A percentile compares a stretch with the other conserved stretches of the same genome.
Evolutionary conservation across 23 tunicate species (phyloP).

Genomic region (Clavelina lepadiformis): DNA sequence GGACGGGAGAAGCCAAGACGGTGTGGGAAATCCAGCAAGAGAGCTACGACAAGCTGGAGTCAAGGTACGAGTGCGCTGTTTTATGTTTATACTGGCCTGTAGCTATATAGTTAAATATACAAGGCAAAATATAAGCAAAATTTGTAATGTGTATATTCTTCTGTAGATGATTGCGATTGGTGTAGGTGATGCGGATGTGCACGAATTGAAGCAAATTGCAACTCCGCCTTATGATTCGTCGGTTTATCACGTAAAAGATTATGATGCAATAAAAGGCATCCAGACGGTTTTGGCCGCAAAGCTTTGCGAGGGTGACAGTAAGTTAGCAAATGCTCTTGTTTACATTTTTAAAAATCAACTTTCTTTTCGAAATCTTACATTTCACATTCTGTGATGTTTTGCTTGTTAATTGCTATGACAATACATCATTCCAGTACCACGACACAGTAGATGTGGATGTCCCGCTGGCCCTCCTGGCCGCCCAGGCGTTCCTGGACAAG

Average conservation of each 20-base stretch:
- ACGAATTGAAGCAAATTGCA: conserved; percentile 71
- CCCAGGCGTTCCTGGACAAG: conserved; percentile 63
- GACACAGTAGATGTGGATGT: conserved; percentile 52
- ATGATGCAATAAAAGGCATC: conserved; percentile 88
- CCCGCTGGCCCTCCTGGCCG: conserved; percentile 98
- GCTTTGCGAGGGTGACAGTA: conserved; percentile 74
- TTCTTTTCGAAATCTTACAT: not conserved
- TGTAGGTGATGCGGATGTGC: conserved; percentile 80
- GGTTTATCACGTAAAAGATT: conserved; percentile 66
- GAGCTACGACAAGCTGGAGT: conserved; percentile 92
- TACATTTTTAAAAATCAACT: not conserved
- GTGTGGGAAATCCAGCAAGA: conserved; percentile 87
- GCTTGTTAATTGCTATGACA: not conserved
- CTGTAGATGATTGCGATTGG: conserved; percentile 81
- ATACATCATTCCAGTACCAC: conserved; percentile 36
- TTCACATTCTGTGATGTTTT: not conserved
- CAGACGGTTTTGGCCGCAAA: conserved; percentile 68
- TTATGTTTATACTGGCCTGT: too few species aligned
- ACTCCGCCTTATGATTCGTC: conserved; percentile 85
- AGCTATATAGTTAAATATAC: too few species aligned
- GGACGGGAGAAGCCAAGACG: conserved; percentile 97
- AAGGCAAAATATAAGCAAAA: not conserved
- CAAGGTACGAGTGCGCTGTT: too few species aligned
- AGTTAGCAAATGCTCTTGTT: not conserved
- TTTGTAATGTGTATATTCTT: not conserved